Conservation (phyloP, 1,140 invertebrate species). For the Zaprionus africanus region DNA sequence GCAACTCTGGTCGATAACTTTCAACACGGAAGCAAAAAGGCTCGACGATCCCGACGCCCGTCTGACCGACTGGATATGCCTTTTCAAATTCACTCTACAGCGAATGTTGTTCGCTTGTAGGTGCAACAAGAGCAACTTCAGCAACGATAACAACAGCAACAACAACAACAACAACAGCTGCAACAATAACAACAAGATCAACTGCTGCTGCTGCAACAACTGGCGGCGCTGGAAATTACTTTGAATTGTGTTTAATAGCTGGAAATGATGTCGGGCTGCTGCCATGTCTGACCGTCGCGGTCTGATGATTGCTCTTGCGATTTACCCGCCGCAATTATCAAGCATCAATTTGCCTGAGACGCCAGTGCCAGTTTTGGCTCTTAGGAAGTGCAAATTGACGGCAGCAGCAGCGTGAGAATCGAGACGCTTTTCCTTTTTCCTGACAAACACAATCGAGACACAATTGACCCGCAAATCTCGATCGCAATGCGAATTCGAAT, state of each 20-base stretch:
- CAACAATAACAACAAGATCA: slow-evolving; percentile 38
- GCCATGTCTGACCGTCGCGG: slow-evolving; percentile 36
- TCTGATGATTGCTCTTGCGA: slow-evolving; percentile 54
- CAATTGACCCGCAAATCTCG: slow-evolving; percentile 8
- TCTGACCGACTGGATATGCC: slow-evolving; percentile 28
- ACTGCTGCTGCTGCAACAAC: slow-evolving; percentile 18
- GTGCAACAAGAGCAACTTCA: slow-evolving; percentile 50
- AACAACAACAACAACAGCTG: slow-evolving; percentile 21
- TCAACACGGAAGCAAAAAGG: slow-evolving; percentile 67
- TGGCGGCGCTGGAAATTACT: slow-evolving; percentile 67
- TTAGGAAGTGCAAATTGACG: slow-evolving; percentile 75
- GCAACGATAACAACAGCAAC: slow-evolving; percentile 33
- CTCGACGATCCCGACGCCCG: slow-evolving; percentile 18
- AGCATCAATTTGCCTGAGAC: slow-evolving; percentile 63
- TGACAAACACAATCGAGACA: slow-evolving; percentile 8
- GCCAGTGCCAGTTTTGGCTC: slow-evolving; percentile 6
- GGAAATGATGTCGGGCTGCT: slow-evolving; percentile 69
- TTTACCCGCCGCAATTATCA: slow-evolving; percentile 67
- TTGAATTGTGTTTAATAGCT: slow-evolving; percentile 82
- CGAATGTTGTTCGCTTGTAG: slow-evolving; percentile 60
- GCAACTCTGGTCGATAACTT: slow-evolving; percentile 66
- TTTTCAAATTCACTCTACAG: slow-evolving; percentile 50
- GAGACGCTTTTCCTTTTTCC: slow-evolving; percentile 70
- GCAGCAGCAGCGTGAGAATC: slow-evolving; percentile 67
- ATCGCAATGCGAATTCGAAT: background rate